A percentile compares a stretch with the other conserved stretches of the same genome.
phyloP scores from a whole-genome alignment of 2,113 vertebrate species.

The Poicephalus gulielmi region DNA sequence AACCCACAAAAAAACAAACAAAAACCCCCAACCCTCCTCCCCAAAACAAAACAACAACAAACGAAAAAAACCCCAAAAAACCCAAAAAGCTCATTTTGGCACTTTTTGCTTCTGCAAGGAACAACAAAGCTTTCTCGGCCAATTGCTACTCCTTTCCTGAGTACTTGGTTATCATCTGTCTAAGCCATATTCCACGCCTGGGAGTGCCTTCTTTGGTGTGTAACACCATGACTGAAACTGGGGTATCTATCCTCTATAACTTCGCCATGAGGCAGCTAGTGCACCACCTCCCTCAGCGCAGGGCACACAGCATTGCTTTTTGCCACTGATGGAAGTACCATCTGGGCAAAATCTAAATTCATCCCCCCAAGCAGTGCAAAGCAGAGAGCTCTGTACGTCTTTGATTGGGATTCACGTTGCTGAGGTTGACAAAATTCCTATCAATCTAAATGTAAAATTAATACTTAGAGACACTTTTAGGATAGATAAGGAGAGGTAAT shows the following conservation, averaged over 20 bases:
- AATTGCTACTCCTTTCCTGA: not conserved
- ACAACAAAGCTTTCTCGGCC: not conserved
- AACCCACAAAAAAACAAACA: too few species aligned
- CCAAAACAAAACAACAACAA: too few species aligned
- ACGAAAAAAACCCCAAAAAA: too few species aligned
- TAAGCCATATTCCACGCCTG: not conserved
- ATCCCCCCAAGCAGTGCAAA: not conserved
- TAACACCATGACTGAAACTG: not conserved
- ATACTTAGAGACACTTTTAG: not conserved
- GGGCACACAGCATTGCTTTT: not conserved
- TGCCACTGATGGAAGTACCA: not conserved
- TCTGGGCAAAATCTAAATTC: not conserved
- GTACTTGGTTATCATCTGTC: not conserved
- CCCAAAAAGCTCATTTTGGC: not conserved
- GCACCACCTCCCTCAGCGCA: not conserved
- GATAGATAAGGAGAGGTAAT: not conserved
- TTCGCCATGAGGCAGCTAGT: not conserved
- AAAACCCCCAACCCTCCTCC: too few species aligned
- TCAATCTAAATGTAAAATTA: not conserved
- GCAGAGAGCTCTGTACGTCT: not conserved
- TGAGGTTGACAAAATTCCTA: not conserved
- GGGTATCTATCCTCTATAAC: not conserved
- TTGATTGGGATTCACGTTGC: accelerated
- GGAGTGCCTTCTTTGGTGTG: not conserved
- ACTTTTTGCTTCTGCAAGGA: not conserved